A percentile compares a stretch with the other conserved stretches of the same genome.
Conservation (phyloP, 2,113 vertebrate species). For the Spea multiplicata region DNA sequence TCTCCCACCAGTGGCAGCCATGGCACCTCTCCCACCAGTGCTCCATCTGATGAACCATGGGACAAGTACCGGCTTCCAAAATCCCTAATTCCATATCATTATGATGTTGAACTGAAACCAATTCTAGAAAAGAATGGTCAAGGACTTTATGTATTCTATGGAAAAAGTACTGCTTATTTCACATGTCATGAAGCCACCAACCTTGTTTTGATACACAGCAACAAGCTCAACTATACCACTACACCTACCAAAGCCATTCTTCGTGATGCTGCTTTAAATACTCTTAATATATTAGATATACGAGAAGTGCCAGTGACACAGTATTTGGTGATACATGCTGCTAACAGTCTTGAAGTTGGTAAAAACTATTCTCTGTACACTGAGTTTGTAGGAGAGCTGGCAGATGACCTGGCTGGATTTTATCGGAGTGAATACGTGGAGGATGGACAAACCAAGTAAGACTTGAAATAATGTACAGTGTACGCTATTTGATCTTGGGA, state of each 20-base stretch:
- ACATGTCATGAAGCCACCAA: constrained; percentile 66
- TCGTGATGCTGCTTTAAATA: background rate
- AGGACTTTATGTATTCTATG: constrained; percentile 75
- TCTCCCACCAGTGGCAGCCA: accelerated
- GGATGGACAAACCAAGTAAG: constrained; percentile 66
- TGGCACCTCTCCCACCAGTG: background rate
- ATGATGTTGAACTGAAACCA: constrained; percentile 77
- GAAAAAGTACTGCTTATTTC: constrained; percentile 73
- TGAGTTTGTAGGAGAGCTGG: constrained; percentile 77
- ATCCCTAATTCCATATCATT: constrained; percentile 66
- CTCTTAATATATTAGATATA: constrained; percentile 52
- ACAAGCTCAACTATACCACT: constrained; percentile 76
- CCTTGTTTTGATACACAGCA: constrained; percentile 85
- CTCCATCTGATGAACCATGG: constrained; percentile 62
- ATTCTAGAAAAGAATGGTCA: constrained; percentile 53
- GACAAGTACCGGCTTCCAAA: constrained; percentile 76
- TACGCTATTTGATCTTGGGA: too few species aligned
- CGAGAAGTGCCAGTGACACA: constrained; percentile 71
- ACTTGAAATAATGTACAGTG: background rate
- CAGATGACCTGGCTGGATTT: constrained; percentile 84
- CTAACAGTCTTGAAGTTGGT: constrained; percentile 26
- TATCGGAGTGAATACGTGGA: constrained; percentile 90
- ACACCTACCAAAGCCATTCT: accelerated
- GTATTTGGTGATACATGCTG: constrained; percentile 79
- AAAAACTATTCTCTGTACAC: constrained; percentile 67